Conservation (phyloP, 2,113 vertebrate genomes). For the Cyprinus carpio region DNA sequence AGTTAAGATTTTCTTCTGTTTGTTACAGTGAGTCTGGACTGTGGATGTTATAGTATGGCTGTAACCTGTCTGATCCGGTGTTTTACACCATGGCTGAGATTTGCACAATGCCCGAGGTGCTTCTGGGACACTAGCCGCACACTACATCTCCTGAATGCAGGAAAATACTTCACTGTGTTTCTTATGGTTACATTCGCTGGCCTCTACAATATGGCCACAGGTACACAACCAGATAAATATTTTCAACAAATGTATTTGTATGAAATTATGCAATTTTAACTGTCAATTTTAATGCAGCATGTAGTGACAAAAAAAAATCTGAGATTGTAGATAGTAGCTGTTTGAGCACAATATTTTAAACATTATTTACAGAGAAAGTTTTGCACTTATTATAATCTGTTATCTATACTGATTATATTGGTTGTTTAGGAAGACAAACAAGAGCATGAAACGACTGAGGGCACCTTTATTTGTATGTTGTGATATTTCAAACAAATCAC, state of each 20-base stretch:
- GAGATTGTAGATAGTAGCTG: too few relatives aligned
- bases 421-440: background rate
- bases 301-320: too few relatives aligned
- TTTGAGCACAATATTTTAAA: too few relatives aligned
- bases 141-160: constrained; percentile 62
- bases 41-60: constrained; percentile 39
- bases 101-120: constrained; percentile 63
- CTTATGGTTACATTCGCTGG: constrained; percentile 62
- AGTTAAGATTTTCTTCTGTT: constrained; percentile 28
- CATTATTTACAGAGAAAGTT: too few relatives aligned
- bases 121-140: constrained; percentile 60
- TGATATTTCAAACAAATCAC: background rate
- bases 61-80: constrained; percentile 62
- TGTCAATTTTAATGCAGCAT: too few relatives aligned
- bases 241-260: too few relatives aligned
- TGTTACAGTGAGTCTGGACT: constrained; percentile 47
- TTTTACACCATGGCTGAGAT: constrained; percentile 64
- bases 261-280: too few relatives aligned
- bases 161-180: constrained; percentile 64
- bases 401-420: background rate
- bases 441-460: background rate
- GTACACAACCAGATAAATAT: constrained; percentile 18
- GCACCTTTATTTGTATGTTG: background rate
- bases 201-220: constrained; percentile 59
- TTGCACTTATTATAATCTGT: background rate